Evolutionary conservation across 2,888 invertebrate genomes (phyloP).

Genomic region (Chaitophorus viminalis): DNA sequence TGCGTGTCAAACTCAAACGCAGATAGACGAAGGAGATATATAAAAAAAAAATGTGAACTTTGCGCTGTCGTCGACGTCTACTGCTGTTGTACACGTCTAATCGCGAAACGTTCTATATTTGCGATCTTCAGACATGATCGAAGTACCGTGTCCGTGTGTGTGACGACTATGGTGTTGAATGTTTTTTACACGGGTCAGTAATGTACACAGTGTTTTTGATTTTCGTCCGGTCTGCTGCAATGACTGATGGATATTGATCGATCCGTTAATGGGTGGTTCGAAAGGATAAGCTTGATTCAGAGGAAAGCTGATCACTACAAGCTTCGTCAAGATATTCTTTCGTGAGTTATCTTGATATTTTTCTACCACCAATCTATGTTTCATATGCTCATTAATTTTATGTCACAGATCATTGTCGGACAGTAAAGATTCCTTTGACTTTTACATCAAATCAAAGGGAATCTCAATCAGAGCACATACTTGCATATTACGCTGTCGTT

Average conservation of each 20-base stretch:
- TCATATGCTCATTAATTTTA: not conserved
- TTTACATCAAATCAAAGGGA: conserved; percentile 51
- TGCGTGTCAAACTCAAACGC: not conserved
- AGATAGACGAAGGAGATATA: not conserved
- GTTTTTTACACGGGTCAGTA: not conserved
- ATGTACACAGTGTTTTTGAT: conserved; percentile 10
- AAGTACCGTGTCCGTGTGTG: conserved; percentile 19
- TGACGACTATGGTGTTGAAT: not conserved
- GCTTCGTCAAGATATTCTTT: conserved; percentile 56
- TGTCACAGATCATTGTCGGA: conserved; percentile 34
- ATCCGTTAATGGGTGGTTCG: conserved; percentile 47
- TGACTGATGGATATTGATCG: conserved; percentile 60
- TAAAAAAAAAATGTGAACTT: conserved; percentile 39
- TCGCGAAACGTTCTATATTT: not conserved
- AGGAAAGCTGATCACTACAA: conserved; percentile 53
- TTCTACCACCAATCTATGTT: not conserved
- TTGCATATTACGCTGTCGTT: conserved; percentile 55
- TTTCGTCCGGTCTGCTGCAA: conserved; percentile 22
- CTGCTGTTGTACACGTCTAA: not conserved
- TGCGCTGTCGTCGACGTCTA: not conserved
- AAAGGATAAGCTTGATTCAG: conserved; percentile 60
- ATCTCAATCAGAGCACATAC: conserved; percentile 30
- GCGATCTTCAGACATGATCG: not conserved
- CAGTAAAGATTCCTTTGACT: conserved; percentile 16
- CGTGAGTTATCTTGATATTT: conserved; percentile 32